These are phyloP conservation scores for Hycleus phaleratus DNA, from an alignment of 1,140 invertebrate genomes.

Conservation along the genomic window DNA sequence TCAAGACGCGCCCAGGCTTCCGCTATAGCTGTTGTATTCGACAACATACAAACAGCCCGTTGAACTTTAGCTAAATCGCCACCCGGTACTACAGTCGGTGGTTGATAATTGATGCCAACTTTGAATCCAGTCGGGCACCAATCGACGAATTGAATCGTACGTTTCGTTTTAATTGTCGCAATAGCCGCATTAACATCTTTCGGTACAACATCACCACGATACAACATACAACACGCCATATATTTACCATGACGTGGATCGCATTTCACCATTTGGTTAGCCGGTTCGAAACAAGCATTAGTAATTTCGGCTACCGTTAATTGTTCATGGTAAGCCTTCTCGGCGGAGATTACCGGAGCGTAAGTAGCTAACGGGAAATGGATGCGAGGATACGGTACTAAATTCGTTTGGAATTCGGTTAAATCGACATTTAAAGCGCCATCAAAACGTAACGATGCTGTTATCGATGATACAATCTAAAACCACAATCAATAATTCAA, in stretches of 20 bases:
- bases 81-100: conserved; percentile 65
- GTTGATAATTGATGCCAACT: conserved; percentile 66
- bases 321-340: conserved; percentile 62
- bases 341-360: conserved; percentile 54
- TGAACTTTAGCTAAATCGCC: conserved; percentile 60
- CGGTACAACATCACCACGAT: conserved; percentile 53
- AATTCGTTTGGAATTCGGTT: conserved; percentile 70
- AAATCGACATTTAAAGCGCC: conserved; percentile 72
- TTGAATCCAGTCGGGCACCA: conserved; percentile 67
- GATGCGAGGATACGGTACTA: conserved; percentile 62
- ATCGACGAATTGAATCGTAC: conserved; percentile 59
- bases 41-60: conserved; percentile 60
- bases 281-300: conserved; percentile 54
- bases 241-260: conserved; percentile 58
- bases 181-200: conserved; percentile 67
- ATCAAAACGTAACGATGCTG: conserved; percentile 68
- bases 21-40: conserved; percentile 59
- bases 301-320: conserved; percentile 64
- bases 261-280: conserved; percentile 64
- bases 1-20: conserved; percentile 63
- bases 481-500: too few species aligned
- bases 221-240: conserved; percentile 68
- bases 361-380: conserved; percentile 68
- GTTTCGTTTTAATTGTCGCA: conserved; percentile 72
- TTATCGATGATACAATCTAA: conserved; percentile 71